These are phyloP conservation scores for Pygocentrus nattereri DNA, from an alignment of 2,797 vertebrate genomes.

Conservation along the genomic window DNA sequence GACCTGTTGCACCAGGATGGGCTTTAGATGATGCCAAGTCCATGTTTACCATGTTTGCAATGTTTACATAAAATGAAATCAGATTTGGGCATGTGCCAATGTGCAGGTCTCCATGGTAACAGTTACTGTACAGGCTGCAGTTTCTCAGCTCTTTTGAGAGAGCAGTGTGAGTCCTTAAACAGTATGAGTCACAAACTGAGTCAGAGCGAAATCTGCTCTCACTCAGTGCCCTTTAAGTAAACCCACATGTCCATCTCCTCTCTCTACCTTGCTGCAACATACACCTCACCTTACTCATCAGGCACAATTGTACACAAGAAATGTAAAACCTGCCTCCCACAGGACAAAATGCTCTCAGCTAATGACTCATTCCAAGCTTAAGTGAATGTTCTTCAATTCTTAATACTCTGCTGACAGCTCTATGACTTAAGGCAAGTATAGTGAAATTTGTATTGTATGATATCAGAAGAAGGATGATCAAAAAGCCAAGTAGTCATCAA, in stretches of 20 bases:
- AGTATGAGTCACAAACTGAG: conserved; percentile 53
- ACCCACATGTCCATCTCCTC: conserved; percentile 25
- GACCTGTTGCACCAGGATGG: neutral
- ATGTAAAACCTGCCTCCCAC: conserved; percentile 27
- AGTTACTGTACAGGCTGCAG: conserved; percentile 29
- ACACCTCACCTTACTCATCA: conserved; percentile 28
- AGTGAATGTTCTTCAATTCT: conserved; percentile 25
- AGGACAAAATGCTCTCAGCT: conserved; percentile 23
- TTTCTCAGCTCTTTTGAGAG: conserved; percentile 43
- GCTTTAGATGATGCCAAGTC: neutral
- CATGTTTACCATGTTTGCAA: conserved; percentile 6
- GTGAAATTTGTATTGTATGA: neutral
- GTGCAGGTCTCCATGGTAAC: conserved; percentile 59
- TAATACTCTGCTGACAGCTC: conserved; percentile 5
- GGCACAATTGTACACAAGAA: conserved; percentile 27
- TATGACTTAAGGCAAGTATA: neutral
- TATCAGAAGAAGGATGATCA: neutral
- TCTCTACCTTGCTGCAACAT: neutral
- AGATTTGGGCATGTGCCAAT: conserved; percentile 49
- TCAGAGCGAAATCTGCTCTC: conserved; percentile 50
- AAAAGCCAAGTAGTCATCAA: neutral
- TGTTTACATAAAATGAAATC: conserved; percentile 54
- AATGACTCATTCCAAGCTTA: conserved; percentile 13
- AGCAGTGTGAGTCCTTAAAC: conserved; percentile 32
- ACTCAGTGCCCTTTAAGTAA: conserved; percentile 39